Conservation (phyloP, 1,140 invertebrate genomes). For the Leptoteleia sp. region DNA sequence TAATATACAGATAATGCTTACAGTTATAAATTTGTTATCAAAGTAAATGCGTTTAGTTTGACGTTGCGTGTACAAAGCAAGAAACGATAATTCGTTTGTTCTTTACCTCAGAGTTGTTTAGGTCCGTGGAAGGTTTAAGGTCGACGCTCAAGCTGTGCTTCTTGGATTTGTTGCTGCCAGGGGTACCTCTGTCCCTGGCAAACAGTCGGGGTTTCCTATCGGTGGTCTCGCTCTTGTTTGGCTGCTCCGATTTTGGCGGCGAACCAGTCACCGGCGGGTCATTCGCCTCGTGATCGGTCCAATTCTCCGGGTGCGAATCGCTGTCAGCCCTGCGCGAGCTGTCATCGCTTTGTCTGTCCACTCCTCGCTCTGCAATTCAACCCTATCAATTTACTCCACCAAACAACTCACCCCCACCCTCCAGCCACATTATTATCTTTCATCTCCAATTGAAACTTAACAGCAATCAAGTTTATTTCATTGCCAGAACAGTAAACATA, state of each 20-base stretch:
- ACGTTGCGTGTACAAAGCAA: too few species aligned
- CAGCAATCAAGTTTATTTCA: background rate
- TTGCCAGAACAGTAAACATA: background rate
- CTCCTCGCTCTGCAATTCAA: constrained; percentile 79
- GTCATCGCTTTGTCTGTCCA: constrained; percentile 84
- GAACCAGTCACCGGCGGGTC: constrained; percentile 81
- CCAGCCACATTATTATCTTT: constrained; percentile 15
- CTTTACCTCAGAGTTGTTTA: constrained; percentile 76
- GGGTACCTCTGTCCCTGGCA: constrained; percentile 79
- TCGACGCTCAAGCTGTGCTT: constrained; percentile 86
- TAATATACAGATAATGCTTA: too few species aligned
- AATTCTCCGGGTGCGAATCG: constrained; percentile 84
- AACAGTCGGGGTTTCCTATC: constrained; percentile 76
- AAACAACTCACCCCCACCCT: background rate
- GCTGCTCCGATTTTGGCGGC: constrained; percentile 77
- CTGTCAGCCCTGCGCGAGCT: constrained; percentile 84
- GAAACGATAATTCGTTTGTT: too few species aligned
- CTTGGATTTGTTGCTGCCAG: constrained; percentile 85
- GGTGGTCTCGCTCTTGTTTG: constrained; percentile 55
- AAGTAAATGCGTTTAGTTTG: too few species aligned
- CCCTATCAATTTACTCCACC: constrained; percentile 37
- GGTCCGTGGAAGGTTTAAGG: constrained; percentile 75
- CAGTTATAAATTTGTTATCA: too few species aligned
- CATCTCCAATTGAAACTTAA: constrained; percentile 18
- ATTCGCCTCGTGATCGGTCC: constrained; percentile 83